A percentile compares a stretch with the other conserved stretches of the same genome.
phyloP scores from a whole-genome alignment of 2,797 vertebrate species.

The Sebastes hubbsi region DNA sequence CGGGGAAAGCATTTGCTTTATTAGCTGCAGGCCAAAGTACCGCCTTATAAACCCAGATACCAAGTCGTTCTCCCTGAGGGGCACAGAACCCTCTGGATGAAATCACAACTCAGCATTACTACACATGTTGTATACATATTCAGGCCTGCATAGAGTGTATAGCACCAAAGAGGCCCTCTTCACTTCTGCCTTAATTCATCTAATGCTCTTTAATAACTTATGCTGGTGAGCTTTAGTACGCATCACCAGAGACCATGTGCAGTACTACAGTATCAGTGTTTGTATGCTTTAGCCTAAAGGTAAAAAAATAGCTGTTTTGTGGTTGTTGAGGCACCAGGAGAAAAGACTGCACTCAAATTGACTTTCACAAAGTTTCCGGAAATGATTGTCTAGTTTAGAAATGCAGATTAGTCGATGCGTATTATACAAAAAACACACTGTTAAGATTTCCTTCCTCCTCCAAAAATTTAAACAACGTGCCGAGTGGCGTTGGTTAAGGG shows the following conservation, averaged over 20 bases:
- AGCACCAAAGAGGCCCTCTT: conserved; percentile 56
- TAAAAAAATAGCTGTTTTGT: background rate
- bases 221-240: background rate
- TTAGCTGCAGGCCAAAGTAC: conserved; percentile 55
- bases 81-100: conserved; percentile 32
- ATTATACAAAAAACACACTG: background rate
- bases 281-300: background rate
- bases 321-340: background rate
- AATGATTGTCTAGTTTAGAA: background rate
- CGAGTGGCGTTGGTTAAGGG: background rate
- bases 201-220: conserved; percentile 17
- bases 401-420: background rate
- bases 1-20: conserved; percentile 8
- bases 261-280: background rate
- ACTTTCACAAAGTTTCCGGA: background rate
- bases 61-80: conserved; percentile 41
- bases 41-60: conserved; percentile 56
- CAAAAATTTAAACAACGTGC: background rate
- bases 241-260: background rate
- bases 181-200: conserved; percentile 37
- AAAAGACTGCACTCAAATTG: background rate
- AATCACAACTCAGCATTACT: conserved; percentile 62
- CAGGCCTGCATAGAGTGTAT: conserved; percentile 21
- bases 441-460: background rate
- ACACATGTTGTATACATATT: conserved; percentile 49